Conservation (phyloP, 2,797 vertebrate genomes). For the Spea hammondii region DNA sequence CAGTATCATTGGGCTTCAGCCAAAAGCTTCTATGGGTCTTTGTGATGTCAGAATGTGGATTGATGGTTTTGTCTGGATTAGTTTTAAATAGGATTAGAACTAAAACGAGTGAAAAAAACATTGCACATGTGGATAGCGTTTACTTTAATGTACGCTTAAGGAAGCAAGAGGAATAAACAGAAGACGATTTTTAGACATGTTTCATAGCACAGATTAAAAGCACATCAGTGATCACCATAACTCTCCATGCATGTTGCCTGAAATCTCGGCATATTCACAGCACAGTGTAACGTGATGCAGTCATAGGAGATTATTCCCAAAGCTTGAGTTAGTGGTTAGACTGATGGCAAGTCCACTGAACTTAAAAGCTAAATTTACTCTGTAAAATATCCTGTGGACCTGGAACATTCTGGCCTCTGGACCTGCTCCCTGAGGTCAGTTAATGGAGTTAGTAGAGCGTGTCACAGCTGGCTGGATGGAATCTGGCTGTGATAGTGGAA, state of each 20-base stretch:
- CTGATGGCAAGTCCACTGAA: slow-evolving; percentile 12
- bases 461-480: not conserved
- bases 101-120: slow-evolving; percentile 14
- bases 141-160: slow-evolving; percentile 19
- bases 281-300: slow-evolving; percentile 13
- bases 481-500: slow-evolving; percentile 6
- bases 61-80: slow-evolving; percentile 39
- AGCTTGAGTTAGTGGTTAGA: slow-evolving; percentile 11
- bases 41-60: slow-evolving; percentile 30
- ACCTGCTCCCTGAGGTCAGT: not conserved
- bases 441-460: not conserved
- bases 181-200: slow-evolving; percentile 23
- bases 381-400: slow-evolving; percentile 6
- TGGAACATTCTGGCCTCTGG: not conserved
- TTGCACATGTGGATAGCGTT: slow-evolving; percentile 24
- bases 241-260: slow-evolving; percentile 11
- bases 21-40: slow-evolving; percentile 26
- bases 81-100: slow-evolving; percentile 41
- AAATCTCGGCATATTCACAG: slow-evolving; percentile 17
- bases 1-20: slow-evolving; percentile 26
- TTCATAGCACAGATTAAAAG: slow-evolving; percentile 26
- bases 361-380: slow-evolving; percentile 12
- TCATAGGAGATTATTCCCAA: slow-evolving; percentile 17
- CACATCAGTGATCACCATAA: slow-evolving; percentile 19
- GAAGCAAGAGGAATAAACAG: slow-evolving; percentile 8